Base-by-base conservation (phyloP, 2,888 invertebrate genomes). In the Drosophila parthenogenetica region DNA sequence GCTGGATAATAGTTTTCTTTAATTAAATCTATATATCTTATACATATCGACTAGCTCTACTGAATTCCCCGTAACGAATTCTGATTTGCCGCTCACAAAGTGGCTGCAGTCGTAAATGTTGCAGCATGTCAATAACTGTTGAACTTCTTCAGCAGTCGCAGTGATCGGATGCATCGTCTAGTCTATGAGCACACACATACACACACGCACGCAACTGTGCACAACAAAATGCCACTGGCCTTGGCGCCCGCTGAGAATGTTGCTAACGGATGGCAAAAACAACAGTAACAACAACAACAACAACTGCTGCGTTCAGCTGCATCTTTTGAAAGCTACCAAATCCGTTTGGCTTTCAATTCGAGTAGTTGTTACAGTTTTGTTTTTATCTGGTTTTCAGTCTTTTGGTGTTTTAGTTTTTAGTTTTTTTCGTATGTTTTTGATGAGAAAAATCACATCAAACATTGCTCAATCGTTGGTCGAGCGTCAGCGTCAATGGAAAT, bases 171-270 rank as follows among this genome's bases (percentile, higher is more conserved):
- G 48, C 60, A 50, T 7, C 43, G 40, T 16, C 29, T 60, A 22
- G 19, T 51, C 29, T 57, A 16, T 22, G 29, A 2, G 22, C 5
- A 10, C 13, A 5, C 16, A 58, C 42, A 45, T 2, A 13, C 22
- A 49, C 16, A 58, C 40, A 45, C 51, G 50, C 48, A 42, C 40
- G 46, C 13, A 29, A 49, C 17, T 49, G 48, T 49, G 48, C 48
- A 37, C 71, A 48, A 67, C 78, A 71, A 72, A 89, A 88, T 87
- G 87, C 64, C 71, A 85, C 71, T 88, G 89, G 83, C 83, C 83
- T 84, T 84, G 83, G 88, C 76, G 86, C 88, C 68, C 46, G 88
- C 89, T 88, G 83, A 84, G 83, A 89, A 84, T 86, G 87, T 76
- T 86, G 80, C 80, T 64, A 79, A 58, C 73, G 62, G 45, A 37